A percentile compares a stretch with the other conserved stretches of the same genome.
Evolutionary conservation across 1,140 invertebrate genomes (phyloP).

Genomic region (Drosophila sucinea): DNA sequence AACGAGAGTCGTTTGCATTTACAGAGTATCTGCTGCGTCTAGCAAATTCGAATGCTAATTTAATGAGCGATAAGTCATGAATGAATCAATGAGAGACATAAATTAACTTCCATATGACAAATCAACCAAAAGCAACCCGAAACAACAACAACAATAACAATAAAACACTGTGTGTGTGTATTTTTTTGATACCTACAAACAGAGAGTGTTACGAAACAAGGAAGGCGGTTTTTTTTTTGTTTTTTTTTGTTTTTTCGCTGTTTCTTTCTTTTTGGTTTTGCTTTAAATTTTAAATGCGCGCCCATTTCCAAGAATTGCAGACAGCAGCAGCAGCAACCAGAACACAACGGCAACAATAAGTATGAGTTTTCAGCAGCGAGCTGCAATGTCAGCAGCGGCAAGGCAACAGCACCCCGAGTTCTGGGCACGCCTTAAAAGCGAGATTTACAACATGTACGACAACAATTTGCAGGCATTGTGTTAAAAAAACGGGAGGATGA

Average conservation of each 20-base stretch:
- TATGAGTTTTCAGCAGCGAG: slow-evolving; percentile 25
- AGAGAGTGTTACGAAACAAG: slow-evolving; percentile 18
- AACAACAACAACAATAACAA: background rate
- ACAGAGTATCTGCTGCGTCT: background rate
- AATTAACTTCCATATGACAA: slow-evolving; percentile 55
- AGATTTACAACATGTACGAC: slow-evolving; percentile 78
- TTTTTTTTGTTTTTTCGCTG: background rate
- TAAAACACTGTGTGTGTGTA: background rate
- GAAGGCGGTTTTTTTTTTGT: slow-evolving; percentile 45
- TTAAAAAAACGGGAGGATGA: slow-evolving; percentile 17
- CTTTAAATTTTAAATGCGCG: slow-evolving; percentile 48
- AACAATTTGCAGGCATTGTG: slow-evolving; percentile 70
- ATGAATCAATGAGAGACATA: slow-evolving; percentile 61
- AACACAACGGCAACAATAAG: slow-evolving; percentile 39
- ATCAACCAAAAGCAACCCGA: slow-evolving; percentile 47
- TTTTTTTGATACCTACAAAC: background rate
- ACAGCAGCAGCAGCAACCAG: slow-evolving; percentile 9
- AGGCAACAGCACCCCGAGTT: slow-evolving; percentile 31
- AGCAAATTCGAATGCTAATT: background rate
- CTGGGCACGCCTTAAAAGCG: slow-evolving; percentile 66
- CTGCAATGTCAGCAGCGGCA: slow-evolving; percentile 22
- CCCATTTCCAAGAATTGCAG: slow-evolving; percentile 72
- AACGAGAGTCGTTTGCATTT: too few relatives aligned
- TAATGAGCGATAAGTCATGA: slow-evolving; percentile 44
- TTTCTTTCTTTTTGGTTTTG: slow-evolving; percentile 15